A percentile compares a stretch with the other conserved stretches of the same genome.
phyloP scores from a whole-genome alignment of 2,113 vertebrate genomes.

The Myxocyprinus asiaticus region DNA sequence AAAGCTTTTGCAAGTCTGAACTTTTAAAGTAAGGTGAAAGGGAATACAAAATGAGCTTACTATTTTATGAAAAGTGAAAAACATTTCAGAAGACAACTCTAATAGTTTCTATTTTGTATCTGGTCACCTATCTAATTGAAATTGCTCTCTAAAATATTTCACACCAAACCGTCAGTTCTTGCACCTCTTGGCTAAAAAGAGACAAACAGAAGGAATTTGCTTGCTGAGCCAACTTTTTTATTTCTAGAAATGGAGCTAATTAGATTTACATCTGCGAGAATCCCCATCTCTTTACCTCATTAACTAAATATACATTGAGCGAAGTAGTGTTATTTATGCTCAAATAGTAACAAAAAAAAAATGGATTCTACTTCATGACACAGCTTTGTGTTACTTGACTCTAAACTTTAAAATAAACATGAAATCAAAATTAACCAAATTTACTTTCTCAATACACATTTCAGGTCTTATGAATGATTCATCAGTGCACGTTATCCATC shows the following conservation, averaged over 20 bases:
- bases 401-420: no score
- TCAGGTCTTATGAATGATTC: no score
- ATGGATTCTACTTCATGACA: no score
- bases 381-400: no score
- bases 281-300: no score
- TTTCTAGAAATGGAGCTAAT: not conserved
- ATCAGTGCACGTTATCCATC: no score
- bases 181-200: constrained; percentile 48
- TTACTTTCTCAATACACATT: no score
- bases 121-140: constrained; percentile 27
- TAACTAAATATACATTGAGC: no score
- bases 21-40: not conserved
- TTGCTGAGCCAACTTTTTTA: constrained; percentile 38
- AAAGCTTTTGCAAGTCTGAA: not conserved
- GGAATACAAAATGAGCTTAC: not conserved
- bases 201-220: constrained; percentile 29
- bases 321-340: no score
- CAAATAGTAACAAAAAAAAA: no score
- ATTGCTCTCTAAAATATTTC: constrained; percentile 34
- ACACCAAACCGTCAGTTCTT: constrained; percentile 43
- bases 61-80: not conserved
- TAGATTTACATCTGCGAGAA: no score
- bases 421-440: no score
- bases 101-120: not conserved
- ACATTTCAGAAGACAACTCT: not conserved